These are phyloP conservation scores for Mus pahari DNA, from an alignment of 2,113 vertebrate genomes.

Conservation along the genomic window DNA sequence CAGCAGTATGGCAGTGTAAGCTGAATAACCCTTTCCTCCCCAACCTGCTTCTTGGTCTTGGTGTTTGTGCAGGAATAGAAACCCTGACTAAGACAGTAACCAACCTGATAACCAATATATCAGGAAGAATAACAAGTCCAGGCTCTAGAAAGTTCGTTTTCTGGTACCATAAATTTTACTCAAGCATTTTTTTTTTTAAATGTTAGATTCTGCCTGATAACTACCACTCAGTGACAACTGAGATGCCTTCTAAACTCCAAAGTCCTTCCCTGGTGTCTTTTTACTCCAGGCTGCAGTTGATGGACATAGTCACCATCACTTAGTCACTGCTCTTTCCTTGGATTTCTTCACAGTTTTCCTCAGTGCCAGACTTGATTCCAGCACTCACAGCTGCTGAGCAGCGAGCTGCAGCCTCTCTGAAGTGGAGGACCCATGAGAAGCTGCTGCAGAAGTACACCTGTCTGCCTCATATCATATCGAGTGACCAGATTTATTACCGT, in stretches of 20 bases:
- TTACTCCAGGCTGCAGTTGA: not conserved
- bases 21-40: too few relatives aligned
- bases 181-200: not conserved
- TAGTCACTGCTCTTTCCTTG: not conserved
- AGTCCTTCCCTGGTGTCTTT: not conserved
- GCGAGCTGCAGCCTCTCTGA: constrained; percentile 93
- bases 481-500: constrained; percentile 95
- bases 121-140: not conserved
- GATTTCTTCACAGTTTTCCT: constrained; percentile 86
- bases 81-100: too few relatives aligned
- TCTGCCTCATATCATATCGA: constrained; percentile 93
- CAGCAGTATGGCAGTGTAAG: too few relatives aligned
- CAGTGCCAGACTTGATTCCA: constrained; percentile 92
- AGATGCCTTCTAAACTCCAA: not conserved
- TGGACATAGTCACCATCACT: not conserved
- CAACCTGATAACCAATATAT: not conserved
- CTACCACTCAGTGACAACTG: not conserved
- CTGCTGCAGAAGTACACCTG: constrained; percentile 94
- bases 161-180: not conserved
- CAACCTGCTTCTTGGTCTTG: too few relatives aligned
- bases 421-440: constrained; percentile 96
- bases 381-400: constrained; percentile 93
- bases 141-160: constrained; percentile 31
- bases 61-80: too few relatives aligned
- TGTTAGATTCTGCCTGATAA: not conserved